These are phyloP conservation scores for Xestia sexstrigata DNA, from an alignment of 2,888 invertebrate genomes.

Conservation along the genomic window DNA sequence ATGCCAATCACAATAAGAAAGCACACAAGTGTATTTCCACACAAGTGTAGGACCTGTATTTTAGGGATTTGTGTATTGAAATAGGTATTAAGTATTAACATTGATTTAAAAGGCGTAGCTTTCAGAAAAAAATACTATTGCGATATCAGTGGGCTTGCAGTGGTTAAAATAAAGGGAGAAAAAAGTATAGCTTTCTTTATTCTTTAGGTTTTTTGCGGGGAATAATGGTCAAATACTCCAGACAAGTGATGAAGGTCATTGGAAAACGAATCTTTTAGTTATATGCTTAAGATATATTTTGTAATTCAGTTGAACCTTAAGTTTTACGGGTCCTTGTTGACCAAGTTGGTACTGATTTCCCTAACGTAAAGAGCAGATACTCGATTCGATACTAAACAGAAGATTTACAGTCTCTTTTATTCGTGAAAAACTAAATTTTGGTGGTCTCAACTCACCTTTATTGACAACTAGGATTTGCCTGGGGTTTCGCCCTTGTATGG, in stretches of 20 bases:
- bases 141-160: neutral
- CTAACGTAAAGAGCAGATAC: constrained; percentile 10
- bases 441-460: constrained; percentile 4
- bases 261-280: neutral
- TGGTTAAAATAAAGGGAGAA: neutral
- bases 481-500: neutral
- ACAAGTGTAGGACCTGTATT: too few species aligned
- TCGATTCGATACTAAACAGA: neutral
- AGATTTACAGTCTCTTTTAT: constrained; percentile 10
- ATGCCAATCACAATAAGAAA: too few species aligned
- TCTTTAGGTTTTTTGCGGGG: neutral
- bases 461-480: neutral
- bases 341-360: constrained; percentile 27
- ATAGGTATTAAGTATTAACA: too few species aligned
- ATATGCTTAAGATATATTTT: neutral
- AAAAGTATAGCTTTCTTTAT: neutral
- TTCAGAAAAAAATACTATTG: neutral
- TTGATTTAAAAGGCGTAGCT: neutral
- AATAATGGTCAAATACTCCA: neutral
- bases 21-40: too few species aligned
- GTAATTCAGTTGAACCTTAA: neutral
- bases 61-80: neutral
- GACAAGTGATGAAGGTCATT: neutral
- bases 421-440: neutral
- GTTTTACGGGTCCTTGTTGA: neutral